Evolutionary conservation across 2,113 vertebrate genomes (phyloP).

Genomic region (Paracanthobrama guichenoti): DNA sequence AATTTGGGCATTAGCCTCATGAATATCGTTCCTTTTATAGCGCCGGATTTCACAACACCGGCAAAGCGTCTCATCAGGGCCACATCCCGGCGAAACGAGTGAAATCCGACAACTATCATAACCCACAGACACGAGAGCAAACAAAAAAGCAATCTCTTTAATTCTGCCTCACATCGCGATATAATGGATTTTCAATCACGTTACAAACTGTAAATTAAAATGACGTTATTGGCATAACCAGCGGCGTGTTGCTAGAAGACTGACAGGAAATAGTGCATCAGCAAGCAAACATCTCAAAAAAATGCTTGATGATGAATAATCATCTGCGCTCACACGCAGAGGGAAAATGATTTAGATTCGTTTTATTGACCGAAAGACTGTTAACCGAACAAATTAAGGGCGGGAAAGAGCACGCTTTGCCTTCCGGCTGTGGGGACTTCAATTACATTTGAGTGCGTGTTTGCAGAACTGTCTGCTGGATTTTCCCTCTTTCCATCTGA

Average conservation of each 20-base stretch:
- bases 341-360: slow-evolving; percentile 52
- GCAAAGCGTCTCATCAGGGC: neutral
- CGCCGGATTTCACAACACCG: neutral
- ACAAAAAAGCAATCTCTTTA: slow-evolving; percentile 39
- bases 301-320: slow-evolving; percentile 75
- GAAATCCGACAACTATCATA: neutral
- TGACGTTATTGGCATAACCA: slow-evolving; percentile 14
- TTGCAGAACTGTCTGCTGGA: slow-evolving; percentile 68
- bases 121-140: neutral
- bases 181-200: slow-evolving; percentile 68
- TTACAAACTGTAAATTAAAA: slow-evolving; percentile 44
- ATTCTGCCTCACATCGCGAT: slow-evolving; percentile 1
- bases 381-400: slow-evolving; percentile 75
- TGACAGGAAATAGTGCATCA: slow-evolving; percentile 64
- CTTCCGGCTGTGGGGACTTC: slow-evolving; percentile 63
- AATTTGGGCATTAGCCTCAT: slow-evolving; percentile 45
- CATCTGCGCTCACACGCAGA: slow-evolving; percentile 50
- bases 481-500: slow-evolving; percentile 55
- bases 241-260: slow-evolving; percentile 6
- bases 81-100: neutral
- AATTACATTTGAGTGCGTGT: slow-evolving; percentile 72
- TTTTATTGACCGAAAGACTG: slow-evolving; percentile 69
- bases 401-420: slow-evolving; percentile 58
- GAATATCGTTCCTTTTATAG: neutral
- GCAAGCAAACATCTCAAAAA: slow-evolving; percentile 56